A percentile compares a stretch with the other conserved stretches of the same genome.
phyloP scores from a whole-genome alignment of 2,888 invertebrate genomes.

The Nudaria mundana region DNA sequence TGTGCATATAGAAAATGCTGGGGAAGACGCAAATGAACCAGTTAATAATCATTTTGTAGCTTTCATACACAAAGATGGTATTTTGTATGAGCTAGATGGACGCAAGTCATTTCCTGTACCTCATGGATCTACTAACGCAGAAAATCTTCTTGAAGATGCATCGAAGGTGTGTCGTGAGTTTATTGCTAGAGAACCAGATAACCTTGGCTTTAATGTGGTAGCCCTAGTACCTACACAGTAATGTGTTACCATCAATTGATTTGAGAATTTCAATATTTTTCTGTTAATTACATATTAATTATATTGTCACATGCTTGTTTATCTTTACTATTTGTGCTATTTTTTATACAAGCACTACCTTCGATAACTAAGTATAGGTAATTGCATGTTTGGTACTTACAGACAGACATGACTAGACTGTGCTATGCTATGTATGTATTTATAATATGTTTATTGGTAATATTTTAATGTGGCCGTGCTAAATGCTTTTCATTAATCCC shows the following conservation, averaged over 20 bases:
- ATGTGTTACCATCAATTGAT: slow-evolving; percentile 22
- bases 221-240: slow-evolving; percentile 84
- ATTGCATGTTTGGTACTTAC: no score
- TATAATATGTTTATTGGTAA: background rate
- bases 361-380: no score
- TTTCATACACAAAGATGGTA: slow-evolving; percentile 89
- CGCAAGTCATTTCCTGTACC: slow-evolving; percentile 86
- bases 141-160: slow-evolving; percentile 90
- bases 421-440: background rate
- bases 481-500: slow-evolving; percentile 61
- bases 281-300: slow-evolving; percentile 27
- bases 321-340: slow-evolving; percentile 27
- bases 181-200: slow-evolving; percentile 91
- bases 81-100: slow-evolving; percentile 90
- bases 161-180: slow-evolving; percentile 91
- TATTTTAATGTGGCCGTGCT: slow-evolving; percentile 50
- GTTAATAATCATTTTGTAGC: slow-evolving; percentile 94
- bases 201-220: slow-evolving; percentile 92
- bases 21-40: slow-evolving; percentile 83
- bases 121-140: slow-evolving; percentile 88
- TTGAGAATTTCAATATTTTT: slow-evolving; percentile 21
- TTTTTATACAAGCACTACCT: slow-evolving; percentile 30
- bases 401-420: no score
- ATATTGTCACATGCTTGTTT: slow-evolving; percentile 24
- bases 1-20: slow-evolving; percentile 91